These are phyloP conservation scores for Drosophila fuyamai DNA, from an alignment of 1,140 invertebrate genomes.

Conservation along the genomic window DNA sequence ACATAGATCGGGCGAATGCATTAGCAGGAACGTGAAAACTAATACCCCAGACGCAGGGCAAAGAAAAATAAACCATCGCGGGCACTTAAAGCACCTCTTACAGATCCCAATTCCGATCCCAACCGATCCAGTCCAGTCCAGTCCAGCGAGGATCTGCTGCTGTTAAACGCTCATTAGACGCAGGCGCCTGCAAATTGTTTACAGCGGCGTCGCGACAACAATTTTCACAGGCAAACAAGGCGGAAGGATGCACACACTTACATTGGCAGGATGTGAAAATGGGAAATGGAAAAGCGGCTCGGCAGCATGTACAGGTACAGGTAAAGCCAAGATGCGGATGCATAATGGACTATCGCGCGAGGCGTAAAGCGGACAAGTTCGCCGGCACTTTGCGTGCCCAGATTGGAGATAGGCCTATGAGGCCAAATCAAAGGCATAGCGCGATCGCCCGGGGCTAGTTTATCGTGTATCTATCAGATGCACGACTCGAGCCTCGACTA, in stretches of 20 bases:
- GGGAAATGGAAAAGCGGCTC: not conserved
- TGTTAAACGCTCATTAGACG: constrained; percentile 82
- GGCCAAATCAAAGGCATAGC: constrained; percentile 63
- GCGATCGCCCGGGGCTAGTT: constrained; percentile 63
- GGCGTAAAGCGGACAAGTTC: constrained; percentile 77
- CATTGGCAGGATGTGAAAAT: constrained; percentile 71
- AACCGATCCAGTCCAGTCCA: constrained; percentile 26
- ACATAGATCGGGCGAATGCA: constrained; percentile 49
- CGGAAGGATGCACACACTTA: constrained; percentile 62
- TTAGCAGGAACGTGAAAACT: constrained; percentile 73
- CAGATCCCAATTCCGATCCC: constrained; percentile 3
- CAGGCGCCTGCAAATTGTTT: constrained; percentile 83
- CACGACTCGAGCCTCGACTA: constrained; percentile 32
- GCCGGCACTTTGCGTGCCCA: constrained; percentile 73
- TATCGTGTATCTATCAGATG: constrained; percentile 60
- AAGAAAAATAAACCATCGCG: constrained; percentile 62
- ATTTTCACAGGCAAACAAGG: constrained; percentile 81
- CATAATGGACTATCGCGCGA: constrained; percentile 47
- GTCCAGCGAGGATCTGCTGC: constrained; percentile 13
- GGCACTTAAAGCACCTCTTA: constrained; percentile 63
- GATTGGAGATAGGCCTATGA: constrained; percentile 19
- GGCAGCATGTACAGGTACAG: constrained; percentile 29
- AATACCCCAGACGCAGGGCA: constrained; percentile 59
- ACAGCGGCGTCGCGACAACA: constrained; percentile 80
- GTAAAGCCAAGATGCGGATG: not conserved